Evolutionary conservation across 2,113 vertebrate genomes (phyloP).

Genomic region (Oncorhynchus nerka): DNA sequence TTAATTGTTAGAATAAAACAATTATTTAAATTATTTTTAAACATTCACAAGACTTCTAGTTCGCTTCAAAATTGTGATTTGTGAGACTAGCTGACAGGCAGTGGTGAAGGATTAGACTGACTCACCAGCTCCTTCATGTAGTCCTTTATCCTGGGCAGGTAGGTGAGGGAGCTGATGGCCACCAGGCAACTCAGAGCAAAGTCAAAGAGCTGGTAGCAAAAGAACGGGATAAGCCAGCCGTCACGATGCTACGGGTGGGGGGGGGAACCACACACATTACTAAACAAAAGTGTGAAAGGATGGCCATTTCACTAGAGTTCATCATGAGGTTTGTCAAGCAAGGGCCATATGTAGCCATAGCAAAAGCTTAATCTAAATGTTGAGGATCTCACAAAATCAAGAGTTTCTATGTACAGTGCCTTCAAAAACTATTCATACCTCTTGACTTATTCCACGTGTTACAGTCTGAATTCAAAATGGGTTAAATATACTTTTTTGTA

Average conservation of each 20-base stretch:
- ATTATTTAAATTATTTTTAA: neutral
- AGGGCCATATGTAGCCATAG: neutral
- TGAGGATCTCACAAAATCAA: neutral
- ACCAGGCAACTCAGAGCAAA: constrained; percentile 96
- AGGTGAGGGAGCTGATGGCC: constrained; percentile 95
- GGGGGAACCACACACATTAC: neutral
- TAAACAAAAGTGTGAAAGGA: neutral
- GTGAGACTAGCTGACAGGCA: too few species aligned
- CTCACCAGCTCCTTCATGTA: constrained; percentile 96
- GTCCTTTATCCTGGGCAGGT: constrained; percentile 95
- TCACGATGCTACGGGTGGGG: constrained; percentile 82
- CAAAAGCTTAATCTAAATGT: neutral
- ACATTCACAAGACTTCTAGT: too few species aligned
- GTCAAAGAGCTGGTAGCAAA: constrained; percentile 98
- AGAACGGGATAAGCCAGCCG: constrained; percentile 96
- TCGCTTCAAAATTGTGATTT: too few species aligned
- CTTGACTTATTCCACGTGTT: too few species aligned
- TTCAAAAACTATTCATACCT: too few species aligned
- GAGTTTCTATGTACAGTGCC: neutral
- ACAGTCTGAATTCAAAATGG: too few species aligned
- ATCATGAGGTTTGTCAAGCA: neutral
- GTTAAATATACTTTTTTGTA: too few species aligned
- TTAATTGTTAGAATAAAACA: neutral
- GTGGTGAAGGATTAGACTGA: constrained; percentile 15
- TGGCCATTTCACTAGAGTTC: neutral